These are phyloP conservation scores for Campoplex capitator DNA, from an alignment of 2,888 invertebrate species.

Conservation along the genomic window DNA sequence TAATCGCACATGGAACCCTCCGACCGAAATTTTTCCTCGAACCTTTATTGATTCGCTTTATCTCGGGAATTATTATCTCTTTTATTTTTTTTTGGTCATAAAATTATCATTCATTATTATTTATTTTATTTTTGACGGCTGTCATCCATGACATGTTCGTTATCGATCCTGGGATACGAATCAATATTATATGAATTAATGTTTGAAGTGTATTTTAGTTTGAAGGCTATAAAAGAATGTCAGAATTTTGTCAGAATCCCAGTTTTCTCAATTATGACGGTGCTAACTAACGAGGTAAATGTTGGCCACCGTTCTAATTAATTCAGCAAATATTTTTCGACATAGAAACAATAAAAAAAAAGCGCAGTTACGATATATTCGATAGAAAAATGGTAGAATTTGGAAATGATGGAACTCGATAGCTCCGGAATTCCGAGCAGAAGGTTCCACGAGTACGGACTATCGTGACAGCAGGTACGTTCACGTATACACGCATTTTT, in stretches of 20 bases:
- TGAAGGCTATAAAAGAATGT: too few relatives aligned
- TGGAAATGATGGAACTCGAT: neutral
- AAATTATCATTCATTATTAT: neutral
- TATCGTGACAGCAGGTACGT: conserved; percentile 70
- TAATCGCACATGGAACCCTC: neutral
- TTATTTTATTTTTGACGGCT: neutral
- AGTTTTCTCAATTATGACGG: too few relatives aligned
- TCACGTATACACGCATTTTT: conserved; percentile 59
- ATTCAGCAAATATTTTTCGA: too few relatives aligned
- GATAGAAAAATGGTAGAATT: neutral
- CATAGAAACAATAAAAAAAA: too few relatives aligned
- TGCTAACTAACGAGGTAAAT: too few relatives aligned
- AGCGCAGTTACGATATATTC: neutral
- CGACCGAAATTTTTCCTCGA: neutral
- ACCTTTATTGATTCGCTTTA: neutral
- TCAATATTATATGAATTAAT: too few relatives aligned
- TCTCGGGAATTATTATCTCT: neutral
- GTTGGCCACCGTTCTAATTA: too few relatives aligned
- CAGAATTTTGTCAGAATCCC: too few relatives aligned
- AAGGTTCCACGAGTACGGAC: neutral
- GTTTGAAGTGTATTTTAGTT: too few relatives aligned
- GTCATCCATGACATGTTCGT: neutral
- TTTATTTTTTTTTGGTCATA: neutral
- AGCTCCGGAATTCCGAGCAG: neutral
- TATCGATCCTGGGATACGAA: too few relatives aligned